Conservation (phyloP, 2,888 invertebrate species). For the Drosophila helvetica region DNA sequence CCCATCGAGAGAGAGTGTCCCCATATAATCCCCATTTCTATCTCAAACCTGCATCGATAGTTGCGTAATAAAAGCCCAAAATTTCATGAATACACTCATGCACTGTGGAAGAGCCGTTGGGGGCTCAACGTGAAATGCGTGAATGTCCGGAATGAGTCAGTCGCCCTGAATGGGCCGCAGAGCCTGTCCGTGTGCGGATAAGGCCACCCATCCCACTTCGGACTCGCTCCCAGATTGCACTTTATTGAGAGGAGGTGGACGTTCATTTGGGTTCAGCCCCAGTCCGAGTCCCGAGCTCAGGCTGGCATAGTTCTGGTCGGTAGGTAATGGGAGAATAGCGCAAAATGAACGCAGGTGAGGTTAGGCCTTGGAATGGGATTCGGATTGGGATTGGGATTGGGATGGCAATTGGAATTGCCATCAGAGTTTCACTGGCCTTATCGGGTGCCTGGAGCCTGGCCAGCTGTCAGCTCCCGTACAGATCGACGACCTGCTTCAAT, state of each 20-base stretch:
- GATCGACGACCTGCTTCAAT: conserved; percentile 8
- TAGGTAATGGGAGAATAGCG: conserved; percentile 15
- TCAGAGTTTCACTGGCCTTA: conserved; percentile 3
- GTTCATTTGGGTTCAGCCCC: conserved; percentile 19
- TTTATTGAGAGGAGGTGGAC: conserved; percentile 42
- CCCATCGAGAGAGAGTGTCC: background rate
- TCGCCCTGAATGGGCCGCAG: conserved; percentile 28
- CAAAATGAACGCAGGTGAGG: conserved; percentile 30
- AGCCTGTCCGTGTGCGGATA: conserved; percentile 44
- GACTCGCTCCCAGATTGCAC: conserved; percentile 35
- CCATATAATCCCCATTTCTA: conserved; percentile 32
- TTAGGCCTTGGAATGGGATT: background rate
- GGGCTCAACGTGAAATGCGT: conserved; percentile 28
- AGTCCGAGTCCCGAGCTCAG: conserved; percentile 2
- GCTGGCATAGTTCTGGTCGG: background rate
- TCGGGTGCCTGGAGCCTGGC: conserved; percentile 9
- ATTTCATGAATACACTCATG: conserved; percentile 41
- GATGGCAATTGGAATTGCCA: conserved; percentile 15
- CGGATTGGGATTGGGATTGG: conserved; percentile 23
- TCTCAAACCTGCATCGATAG: conserved; percentile 36
- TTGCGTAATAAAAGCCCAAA: conserved; percentile 50
- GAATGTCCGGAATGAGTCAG: conserved; percentile 28
- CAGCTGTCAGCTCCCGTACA: conserved; percentile 21
- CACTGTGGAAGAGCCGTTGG: background rate
- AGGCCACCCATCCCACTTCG: conserved; percentile 28